Conservation (phyloP, 2,888 invertebrate species). For the Caenorhabditis sp. region DNA sequence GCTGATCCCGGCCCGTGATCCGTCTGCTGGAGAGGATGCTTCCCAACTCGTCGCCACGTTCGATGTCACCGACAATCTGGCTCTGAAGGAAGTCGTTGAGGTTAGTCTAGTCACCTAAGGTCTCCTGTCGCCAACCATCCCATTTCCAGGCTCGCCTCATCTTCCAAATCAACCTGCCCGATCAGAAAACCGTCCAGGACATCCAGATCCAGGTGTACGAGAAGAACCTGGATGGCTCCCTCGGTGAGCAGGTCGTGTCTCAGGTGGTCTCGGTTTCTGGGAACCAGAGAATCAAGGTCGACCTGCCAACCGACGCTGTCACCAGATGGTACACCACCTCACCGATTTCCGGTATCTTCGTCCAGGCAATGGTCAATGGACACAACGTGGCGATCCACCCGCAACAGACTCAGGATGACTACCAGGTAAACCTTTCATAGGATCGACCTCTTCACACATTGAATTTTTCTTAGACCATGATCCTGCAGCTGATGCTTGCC, state of each 20-base stretch:
- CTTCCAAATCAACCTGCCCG: not conserved
- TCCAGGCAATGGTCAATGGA: conserved; percentile 64
- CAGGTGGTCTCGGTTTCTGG: not conserved
- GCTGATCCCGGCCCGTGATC: conserved; percentile 15
- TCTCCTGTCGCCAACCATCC: not conserved
- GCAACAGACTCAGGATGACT: conserved; percentile 24
- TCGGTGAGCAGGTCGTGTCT: conserved; percentile 13
- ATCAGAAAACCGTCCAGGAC: not conserved
- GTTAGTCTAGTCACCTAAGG: not conserved
- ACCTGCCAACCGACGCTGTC: conserved; percentile 17
- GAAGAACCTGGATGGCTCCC: conserved; percentile 25
- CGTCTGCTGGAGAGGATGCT: conserved; percentile 20
- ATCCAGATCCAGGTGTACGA: conserved; percentile 33
- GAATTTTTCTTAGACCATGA: conserved; percentile 51
- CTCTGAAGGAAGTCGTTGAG: not conserved
- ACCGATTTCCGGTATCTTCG: conserved; percentile 33
- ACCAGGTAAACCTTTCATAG: conserved; percentile 52
- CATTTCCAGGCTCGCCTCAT: conserved; percentile 17
- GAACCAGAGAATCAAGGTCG: not conserved
- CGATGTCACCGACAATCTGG: conserved; percentile 10
- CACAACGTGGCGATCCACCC: conserved; percentile 76
- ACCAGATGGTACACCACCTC: conserved; percentile 22
- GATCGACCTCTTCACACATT: no score
- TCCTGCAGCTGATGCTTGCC: conserved; percentile 70
- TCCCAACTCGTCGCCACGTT: conserved; percentile 11